Base-by-base conservation (phyloP, 2,797 vertebrate genomes). In the Anniella stebbinsi region DNA sequence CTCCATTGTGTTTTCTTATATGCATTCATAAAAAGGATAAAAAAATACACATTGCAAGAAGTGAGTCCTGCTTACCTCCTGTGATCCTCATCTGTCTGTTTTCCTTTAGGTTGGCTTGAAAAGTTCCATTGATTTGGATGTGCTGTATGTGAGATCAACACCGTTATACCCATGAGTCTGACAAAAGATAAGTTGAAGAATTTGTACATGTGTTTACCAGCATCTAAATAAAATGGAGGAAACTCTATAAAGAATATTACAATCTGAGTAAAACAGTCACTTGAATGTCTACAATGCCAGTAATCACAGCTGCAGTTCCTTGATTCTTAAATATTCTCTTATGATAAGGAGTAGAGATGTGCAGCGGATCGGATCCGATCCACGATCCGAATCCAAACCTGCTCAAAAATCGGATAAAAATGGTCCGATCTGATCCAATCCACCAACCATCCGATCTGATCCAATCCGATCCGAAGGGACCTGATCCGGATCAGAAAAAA, bases 191-290 rank as follows among this genome's bases (percentile, higher is more conserved):
- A 87, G 90, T 9, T 77, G 80, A 90, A 90, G 77, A 92, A 92
- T 91, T 94, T 85, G 41, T 86, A 86, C 2, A 89, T 67, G 75
- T 81, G 36, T 51, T 92, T 93, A 92, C 18, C 48, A 91, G 84
- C 38, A 90, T 86, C 45, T 88, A 86, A 94, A 95, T 91, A 84
- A 93, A 93, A 86, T 12, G 86, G 85, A 91, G 60, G 84, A 92
- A 93, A 92, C 12, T 69, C 11, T 80, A 90, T 90, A 66, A 11
- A 76, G 91, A 93, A 93, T 94, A 93, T 80, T 81, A 93, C 90
- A 18, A 63, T 67, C 30, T 7, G 66, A 3, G 36, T 93, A 87
- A 93, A 88, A 92, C 92, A 80, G 2, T 28, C 77, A 28, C 48
- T 87, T 76, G 17, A 88, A 41, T 89, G 45, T 70, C 89, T 30